Base-by-base conservation (phyloP, 1,140 invertebrate genomes). In the Hylaeus anthracinus region DNA sequence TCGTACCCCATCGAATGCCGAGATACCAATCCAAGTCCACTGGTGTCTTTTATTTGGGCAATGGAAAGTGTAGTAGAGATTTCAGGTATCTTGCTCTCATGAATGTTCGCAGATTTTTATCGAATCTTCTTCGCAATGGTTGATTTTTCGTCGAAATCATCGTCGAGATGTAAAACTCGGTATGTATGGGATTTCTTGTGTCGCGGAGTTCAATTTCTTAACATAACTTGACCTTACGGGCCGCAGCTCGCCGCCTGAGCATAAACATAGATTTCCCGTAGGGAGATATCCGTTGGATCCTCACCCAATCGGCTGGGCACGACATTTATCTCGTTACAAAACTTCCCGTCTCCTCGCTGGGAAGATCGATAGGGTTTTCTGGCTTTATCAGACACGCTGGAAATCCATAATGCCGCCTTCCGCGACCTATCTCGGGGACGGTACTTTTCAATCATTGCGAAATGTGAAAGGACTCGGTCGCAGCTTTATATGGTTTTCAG, bases 391-490 rank as follows among this genome's bases (percentile, higher is more conserved):
- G 55, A 69, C 64, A 39, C 64, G 64, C 45, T 79, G 79, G 79
- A 80, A 75, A 73, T 75, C 72, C 72, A 75, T 80, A 80, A 80
- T 66, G 79, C 72, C 72, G 72, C 63, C 72, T 80, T 69, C 48
- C 79, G 79, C 79, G 79, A 80, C 79, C 72, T 73, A 75, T 73
- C 69, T 53, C 55, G 10, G 71, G n/a, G 48, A 48, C 53, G 9
- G 71, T 77, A 81, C 67, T 81, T 82, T 79, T 79, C 81, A 71
- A 79, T 79, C 64, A 71, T 82, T 82, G 76, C 70, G 75, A 79
- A 82, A 82, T 72, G 81, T 79, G 76, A 79, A 72, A 82, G 81
- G 63, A 79, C 43, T 66, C 61, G 55, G 55, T 56, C 64, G 76
- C 74, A 48, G 76, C 76, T 82, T 82, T 73, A 82, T 72, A 82